phyloP scores from a whole-genome alignment of 1,140 invertebrate genomes.

The Calliphora vicina region DNA sequence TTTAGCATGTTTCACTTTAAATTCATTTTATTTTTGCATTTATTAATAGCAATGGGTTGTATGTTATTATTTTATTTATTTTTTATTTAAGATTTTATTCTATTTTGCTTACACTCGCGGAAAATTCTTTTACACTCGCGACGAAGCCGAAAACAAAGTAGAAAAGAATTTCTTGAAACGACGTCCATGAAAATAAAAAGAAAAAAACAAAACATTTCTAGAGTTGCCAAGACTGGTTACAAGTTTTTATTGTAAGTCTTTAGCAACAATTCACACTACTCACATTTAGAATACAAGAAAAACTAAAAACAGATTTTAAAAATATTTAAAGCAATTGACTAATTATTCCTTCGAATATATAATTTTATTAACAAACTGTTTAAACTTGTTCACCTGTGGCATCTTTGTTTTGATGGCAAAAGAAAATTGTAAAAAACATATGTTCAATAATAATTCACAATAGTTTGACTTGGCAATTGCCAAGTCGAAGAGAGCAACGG shows the following conservation, averaged over 20 bases:
- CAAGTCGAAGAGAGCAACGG: no score
- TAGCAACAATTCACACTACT: background rate
- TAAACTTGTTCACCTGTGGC: background rate
- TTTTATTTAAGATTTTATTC: background rate
- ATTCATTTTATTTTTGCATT: background rate
- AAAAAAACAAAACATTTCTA: background rate
- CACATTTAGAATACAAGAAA: background rate
- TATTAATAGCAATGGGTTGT: background rate
- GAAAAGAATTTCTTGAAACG: conserved; percentile 19
- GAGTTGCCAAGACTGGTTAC: background rate
- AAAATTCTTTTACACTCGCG: background rate
- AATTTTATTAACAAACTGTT: background rate
- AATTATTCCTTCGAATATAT: background rate
- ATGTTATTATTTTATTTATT: background rate
- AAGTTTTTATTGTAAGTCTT: background rate
- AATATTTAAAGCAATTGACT: background rate
- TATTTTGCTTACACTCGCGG: background rate
- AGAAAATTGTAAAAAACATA: background rate
- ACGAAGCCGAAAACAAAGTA: background rate
- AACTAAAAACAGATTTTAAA: background rate
- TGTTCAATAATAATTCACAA: background rate
- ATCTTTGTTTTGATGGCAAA: background rate
- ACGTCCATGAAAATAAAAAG: background rate
- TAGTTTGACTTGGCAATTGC: background rate
- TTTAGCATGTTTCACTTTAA: no score